Conservation (phyloP, 1,140 invertebrate species). For the Drosophila aff. region DNA sequence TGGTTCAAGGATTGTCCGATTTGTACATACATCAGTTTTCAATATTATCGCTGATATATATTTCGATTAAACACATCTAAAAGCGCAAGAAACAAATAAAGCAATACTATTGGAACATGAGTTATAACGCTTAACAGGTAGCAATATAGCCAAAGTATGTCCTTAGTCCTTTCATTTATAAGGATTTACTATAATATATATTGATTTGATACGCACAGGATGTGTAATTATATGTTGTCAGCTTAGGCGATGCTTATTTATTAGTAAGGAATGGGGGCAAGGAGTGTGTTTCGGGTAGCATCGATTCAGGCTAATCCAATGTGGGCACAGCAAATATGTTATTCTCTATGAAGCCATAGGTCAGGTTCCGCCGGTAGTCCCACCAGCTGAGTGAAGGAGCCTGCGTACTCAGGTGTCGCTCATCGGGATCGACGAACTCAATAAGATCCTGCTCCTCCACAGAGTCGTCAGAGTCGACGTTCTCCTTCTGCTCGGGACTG, state of each 20-base stretch:
- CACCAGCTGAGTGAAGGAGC: conserved; percentile 52
- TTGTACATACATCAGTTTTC: not conserved
- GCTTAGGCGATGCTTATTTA: conserved; percentile 17
- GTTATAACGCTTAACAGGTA: not conserved
- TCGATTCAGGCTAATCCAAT: conserved; percentile 38
- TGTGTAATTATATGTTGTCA: conserved; percentile 1
- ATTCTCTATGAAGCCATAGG: conserved; percentile 71
- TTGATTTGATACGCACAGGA: not conserved
- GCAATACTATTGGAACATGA: conserved; percentile 8
- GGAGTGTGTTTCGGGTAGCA: conserved; percentile 10
- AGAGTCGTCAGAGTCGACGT: conserved; percentile 39
- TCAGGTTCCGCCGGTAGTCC: conserved; percentile 74
- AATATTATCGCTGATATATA: too few species aligned
- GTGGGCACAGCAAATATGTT: conserved; percentile 68
- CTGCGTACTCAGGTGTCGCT: conserved; percentile 26
- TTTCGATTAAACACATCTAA: not conserved
- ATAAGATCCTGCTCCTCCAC: conserved; percentile 67
- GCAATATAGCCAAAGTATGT: not conserved
- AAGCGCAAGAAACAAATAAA: conserved; percentile 1
- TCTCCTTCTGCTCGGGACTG: conserved; percentile 56
- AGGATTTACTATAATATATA: conserved; percentile 1
- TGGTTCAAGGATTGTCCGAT: not conserved
- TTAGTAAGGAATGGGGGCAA: conserved; percentile 53
- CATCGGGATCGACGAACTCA: conserved; percentile 44
- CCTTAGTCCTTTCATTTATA: not conserved